These are phyloP conservation scores for Thinocorus orbignyianus DNA, from an alignment of 2,113 vertebrate species.

Conservation along the genomic window DNA sequence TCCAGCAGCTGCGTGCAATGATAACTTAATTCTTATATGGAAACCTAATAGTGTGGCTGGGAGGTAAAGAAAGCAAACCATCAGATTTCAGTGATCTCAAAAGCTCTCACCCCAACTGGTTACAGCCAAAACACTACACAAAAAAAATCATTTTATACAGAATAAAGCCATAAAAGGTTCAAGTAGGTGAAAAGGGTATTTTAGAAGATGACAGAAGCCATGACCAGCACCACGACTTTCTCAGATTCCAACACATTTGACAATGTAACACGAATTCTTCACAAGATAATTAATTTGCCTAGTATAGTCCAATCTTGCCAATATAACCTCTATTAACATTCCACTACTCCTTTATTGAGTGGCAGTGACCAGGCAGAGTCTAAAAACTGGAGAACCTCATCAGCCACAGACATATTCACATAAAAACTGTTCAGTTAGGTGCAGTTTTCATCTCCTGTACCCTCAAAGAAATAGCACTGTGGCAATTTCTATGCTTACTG, in stretches of 20 bases:
- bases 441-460: neutral
- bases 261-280: neutral
- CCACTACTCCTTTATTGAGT: neutral
- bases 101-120: neutral
- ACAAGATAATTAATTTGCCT: neutral
- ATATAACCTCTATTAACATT: neutral
- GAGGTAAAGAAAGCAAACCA: neutral
- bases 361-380: neutral
- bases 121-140: neutral
- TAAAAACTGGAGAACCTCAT: neutral
- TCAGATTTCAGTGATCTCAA: neutral
- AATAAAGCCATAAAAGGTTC: conserved; percentile 13
- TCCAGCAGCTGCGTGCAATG: neutral
- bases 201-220: conserved; percentile 8
- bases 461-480: neutral
- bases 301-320: neutral
- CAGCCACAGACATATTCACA: neutral
- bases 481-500: neutral
- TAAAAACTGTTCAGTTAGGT: neutral
- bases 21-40: neutral
- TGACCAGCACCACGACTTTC: neutral
- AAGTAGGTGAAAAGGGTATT: conserved; percentile 12
- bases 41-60: neutral
- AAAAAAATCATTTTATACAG: neutral
- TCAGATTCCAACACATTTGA: neutral